Base-by-base conservation (phyloP, 2,888 invertebrate genomes). In the Zeuzera pyrina region DNA sequence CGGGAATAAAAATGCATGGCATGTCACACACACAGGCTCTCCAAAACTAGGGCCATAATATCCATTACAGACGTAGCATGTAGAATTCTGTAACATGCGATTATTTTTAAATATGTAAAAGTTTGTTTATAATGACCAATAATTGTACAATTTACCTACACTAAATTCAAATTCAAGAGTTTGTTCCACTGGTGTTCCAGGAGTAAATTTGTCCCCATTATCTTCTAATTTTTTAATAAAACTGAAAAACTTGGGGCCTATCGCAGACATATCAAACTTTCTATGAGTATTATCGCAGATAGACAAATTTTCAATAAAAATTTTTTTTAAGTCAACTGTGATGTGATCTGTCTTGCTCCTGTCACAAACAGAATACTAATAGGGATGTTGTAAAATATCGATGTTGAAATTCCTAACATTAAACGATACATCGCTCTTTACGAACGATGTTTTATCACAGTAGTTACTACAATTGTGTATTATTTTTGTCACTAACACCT, bases 21-120 rank as follows among this genome's bases (percentile, higher is more conserved):
- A 97, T 0, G 95, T 94, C 10, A 91, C 89, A 69, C 97, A 97
- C 0, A 95, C 90, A 6, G 95, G 95, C 62, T 96, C 94, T 15
- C 91, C 94, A 63, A 93, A 96, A 67, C 91, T 93, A 0, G 94
- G 93, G 0, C 95, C 95, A 65, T 97, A 97, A 64, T 92, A 97
- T 8, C 97, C 97, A 73, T 93, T 91, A 60, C 97, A 97, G 34
- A 93, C 87, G 56, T 90, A 90, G 65, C 96, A 96, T 29, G 87
- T 77, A 12, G 85, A 71, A 60, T 89, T 88, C 91, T 92, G 77
- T 11, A 84, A 73, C 21, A 52, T 1, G 15, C n/a, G n/a, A n/a
- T n/a, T n/a, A n/a, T n/a, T n/a, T n/a, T n/a, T n/a, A n/a, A n/a
- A n/a, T n/a, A n/a, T n/a, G n/a, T n/a, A n/a, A n/a, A n/a, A n/a